Percentiles rank a stretch among this genome's conserved stretches.
Evolutionary conservation across 2,113 vertebrate genomes (phyloP).

Genomic region (Varanus komodoensis): DNA sequence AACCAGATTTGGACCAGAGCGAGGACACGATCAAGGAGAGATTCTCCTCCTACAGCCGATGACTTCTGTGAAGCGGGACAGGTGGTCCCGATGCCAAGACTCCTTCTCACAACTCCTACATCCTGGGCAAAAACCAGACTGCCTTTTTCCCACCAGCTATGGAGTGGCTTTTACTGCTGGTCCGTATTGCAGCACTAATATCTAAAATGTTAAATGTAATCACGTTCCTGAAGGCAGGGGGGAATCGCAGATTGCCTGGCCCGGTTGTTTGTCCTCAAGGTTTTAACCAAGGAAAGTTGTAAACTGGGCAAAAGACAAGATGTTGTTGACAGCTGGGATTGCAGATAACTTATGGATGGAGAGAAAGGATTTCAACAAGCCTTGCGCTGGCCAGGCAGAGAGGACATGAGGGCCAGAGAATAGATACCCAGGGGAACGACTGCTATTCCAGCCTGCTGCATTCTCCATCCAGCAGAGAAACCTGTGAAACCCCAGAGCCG

Average conservation of each 20-base stretch:
- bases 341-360: not conserved
- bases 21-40: not conserved
- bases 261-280: not conserved
- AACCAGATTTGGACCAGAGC: no score
- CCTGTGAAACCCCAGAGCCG: not conserved
- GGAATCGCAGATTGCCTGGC: not conserved
- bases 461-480: not conserved
- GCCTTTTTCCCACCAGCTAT: not conserved
- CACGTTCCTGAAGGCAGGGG: not conserved
- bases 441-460: conserved; percentile 11
- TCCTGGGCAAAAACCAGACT: not conserved
- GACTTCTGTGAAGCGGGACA: no score
- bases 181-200: conserved; percentile 7
- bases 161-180: fast-evolving
- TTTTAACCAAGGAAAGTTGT: conserved; percentile 5
- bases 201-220: not conserved
- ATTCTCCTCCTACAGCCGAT: no score
- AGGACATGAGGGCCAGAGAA: not conserved
- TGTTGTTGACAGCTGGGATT: conserved; percentile 19
- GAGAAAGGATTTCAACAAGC: conserved; percentile 12
- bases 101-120: no score
- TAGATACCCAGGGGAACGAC: not conserved
- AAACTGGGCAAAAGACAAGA: not conserved
- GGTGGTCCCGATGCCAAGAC: no score
- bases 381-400: not conserved